These are phyloP conservation scores for Vombatus ursinus DNA, from an alignment of 2,113 vertebrate genomes.

Conservation along the genomic window DNA sequence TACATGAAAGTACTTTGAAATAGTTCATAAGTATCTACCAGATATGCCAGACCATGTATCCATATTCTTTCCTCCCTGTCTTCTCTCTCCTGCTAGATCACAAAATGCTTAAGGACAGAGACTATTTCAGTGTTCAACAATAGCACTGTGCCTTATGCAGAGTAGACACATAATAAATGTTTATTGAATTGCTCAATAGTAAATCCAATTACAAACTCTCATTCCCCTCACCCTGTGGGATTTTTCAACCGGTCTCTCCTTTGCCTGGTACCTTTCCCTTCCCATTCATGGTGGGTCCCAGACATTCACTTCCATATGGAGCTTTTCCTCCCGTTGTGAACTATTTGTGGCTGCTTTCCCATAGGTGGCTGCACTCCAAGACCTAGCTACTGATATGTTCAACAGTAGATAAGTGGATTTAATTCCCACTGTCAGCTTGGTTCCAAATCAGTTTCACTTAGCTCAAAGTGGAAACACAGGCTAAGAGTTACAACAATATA, in stretches of 20 bases:
- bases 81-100: neutral
- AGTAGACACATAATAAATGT: neutral
- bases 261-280: neutral
- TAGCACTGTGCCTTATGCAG: neutral
- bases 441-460: slow-evolving; percentile 5
- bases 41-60: neutral
- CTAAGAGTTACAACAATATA: neutral
- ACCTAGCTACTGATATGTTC: neutral
- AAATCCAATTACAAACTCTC: neutral
- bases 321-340: neutral
- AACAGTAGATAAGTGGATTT: neutral
- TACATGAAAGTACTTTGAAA: neutral
- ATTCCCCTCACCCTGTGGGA: neutral
- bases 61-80: neutral
- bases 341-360: neutral
- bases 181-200: neutral
- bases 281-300: neutral
- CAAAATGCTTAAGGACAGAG: neutral
- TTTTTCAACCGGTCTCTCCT: neutral
- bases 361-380: neutral
- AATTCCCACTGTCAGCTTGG: neutral
- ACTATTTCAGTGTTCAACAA: neutral
- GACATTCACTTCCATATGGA: neutral
- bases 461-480: neutral
- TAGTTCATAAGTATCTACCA: neutral